Conservation (phyloP, 2,113 vertebrate genomes). For the Brachypteracias leptosomus region DNA sequence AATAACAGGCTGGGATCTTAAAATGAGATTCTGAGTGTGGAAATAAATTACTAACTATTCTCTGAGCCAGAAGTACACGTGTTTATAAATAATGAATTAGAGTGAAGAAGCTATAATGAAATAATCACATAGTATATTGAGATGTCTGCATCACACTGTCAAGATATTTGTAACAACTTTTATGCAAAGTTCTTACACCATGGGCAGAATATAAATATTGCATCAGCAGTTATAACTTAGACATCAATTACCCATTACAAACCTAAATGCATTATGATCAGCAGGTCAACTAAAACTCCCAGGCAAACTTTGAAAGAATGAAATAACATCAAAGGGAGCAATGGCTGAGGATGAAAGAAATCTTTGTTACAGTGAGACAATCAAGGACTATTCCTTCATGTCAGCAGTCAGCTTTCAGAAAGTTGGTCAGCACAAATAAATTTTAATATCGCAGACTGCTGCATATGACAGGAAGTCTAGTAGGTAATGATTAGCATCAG, state of each 20-base stretch:
- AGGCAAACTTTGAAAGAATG: constrained; percentile 25
- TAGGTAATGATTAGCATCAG: not conserved
- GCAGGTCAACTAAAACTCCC: constrained; percentile 22
- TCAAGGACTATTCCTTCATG: constrained; percentile 38
- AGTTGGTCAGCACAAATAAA: constrained; percentile 36
- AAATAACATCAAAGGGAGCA: constrained; percentile 57
- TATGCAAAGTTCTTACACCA: not conserved
- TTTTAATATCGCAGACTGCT: not conserved
- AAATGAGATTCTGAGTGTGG: not conserved
- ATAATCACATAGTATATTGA: not conserved
- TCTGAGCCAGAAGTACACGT: not conserved
- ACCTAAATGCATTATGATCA: not conserved
- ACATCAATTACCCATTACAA: not conserved
- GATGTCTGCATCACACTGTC: not conserved
- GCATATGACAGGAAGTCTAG: not conserved
- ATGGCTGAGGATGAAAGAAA: constrained; percentile 43
- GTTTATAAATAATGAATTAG: constrained; percentile 45
- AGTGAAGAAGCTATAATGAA: not conserved
- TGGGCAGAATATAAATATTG: not conserved
- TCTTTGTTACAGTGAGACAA: constrained; percentile 47
- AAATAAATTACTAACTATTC: constrained; percentile 9
- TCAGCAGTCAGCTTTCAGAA: constrained; percentile 30
- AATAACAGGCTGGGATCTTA: not conserved
- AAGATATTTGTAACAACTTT: constrained; percentile 5
- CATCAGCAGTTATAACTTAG: not conserved